Evolutionary conservation across 2,888 invertebrate species (phyloP).

Genomic region (Mactromeris polynyma): DNA sequence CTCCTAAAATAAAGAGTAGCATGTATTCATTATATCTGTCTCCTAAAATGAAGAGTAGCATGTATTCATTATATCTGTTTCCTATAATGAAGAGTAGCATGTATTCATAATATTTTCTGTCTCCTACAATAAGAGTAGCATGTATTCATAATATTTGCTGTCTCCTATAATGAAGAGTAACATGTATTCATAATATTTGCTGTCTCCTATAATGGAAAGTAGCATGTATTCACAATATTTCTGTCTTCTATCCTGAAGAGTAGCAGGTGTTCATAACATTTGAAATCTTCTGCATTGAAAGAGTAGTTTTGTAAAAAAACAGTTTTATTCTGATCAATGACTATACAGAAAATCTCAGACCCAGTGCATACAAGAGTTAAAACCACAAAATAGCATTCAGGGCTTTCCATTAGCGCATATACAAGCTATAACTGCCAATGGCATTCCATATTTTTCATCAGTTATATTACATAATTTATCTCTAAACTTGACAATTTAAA

Average conservation of each 20-base stretch:
- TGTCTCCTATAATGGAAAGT: no score
- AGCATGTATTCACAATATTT: background rate
- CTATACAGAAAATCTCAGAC: no score
- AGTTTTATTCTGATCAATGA: no score
- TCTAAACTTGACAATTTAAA: background rate
- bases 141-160: background rate
- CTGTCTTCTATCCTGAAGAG: background rate
- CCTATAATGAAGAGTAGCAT: background rate
- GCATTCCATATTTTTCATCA: no score
- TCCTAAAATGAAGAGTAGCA: background rate
- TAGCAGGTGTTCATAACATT: background rate
- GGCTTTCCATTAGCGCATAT: no score
- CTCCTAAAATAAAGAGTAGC: background rate
- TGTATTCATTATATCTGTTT: background rate
- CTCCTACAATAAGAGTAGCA: background rate
- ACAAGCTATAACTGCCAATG: no score
- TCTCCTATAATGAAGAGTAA: background rate
- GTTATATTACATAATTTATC: no score
- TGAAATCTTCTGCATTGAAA: background rate
- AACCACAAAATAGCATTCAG: no score
- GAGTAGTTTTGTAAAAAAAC: no score
- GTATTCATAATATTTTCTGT: background rate
- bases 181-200: no score
- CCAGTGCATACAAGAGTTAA: no score
- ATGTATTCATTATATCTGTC: no score